Conservation (phyloP, 2,888 invertebrate species). For the Trichopoda pennipes region DNA sequence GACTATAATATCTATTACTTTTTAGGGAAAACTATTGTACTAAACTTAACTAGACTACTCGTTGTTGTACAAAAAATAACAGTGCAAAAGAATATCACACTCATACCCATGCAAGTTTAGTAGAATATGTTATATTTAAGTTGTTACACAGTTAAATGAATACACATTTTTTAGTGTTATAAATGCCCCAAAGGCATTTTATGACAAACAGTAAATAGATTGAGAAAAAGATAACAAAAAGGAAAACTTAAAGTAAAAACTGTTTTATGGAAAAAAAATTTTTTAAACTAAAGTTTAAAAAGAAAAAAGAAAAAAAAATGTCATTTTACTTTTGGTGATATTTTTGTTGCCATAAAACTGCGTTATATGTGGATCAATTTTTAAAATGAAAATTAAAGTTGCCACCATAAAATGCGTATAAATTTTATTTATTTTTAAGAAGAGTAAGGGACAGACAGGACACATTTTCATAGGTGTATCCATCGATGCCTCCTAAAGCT, state of each 20-base stretch:
- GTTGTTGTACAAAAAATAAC: neutral
- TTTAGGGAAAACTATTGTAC: constrained; percentile 61
- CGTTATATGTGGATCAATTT: too few relatives aligned
- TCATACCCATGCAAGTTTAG: neutral
- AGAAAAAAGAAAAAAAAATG: too few relatives aligned
- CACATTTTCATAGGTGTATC: too few relatives aligned
- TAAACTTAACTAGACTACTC: neutral
- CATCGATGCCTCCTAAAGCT: too few relatives aligned
- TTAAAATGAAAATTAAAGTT: too few relatives aligned
- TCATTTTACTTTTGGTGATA: too few relatives aligned
- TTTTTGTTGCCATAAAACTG: too few relatives aligned
- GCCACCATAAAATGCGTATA: too few relatives aligned
- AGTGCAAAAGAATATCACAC: constrained; percentile 8
- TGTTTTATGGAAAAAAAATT: too few relatives aligned
- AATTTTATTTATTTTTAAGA: too few relatives aligned
- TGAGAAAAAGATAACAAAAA: neutral
- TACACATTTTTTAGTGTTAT: constrained; percentile 24
- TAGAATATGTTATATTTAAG: constrained; percentile 62
- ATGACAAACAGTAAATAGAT: constrained; percentile 43
- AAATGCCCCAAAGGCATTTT: constrained; percentile 53
- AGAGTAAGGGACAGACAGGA: too few relatives aligned
- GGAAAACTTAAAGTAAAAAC: neutral
- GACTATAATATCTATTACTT: constrained; percentile 66
- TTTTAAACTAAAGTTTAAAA: too few relatives aligned
- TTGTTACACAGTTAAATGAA: constrained; percentile 65